Conservation (phyloP, 2,888 invertebrate genomes). For the Microplitis manilae region DNA sequence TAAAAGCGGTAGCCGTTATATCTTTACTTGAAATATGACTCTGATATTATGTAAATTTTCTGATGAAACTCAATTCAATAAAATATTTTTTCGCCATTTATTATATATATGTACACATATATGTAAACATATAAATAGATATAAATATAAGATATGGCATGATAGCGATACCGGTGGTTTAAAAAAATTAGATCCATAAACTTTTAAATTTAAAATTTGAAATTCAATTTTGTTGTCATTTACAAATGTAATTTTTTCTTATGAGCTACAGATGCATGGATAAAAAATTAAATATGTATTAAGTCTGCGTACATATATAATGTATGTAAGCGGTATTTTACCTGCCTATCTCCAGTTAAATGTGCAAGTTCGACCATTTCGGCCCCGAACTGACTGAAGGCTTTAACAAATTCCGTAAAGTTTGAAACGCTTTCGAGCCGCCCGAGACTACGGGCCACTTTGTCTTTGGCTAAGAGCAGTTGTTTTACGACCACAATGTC, state of each 20-base stretch:
- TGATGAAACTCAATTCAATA: not conserved
- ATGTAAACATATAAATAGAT: not conserved
- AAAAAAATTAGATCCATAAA: not conserved
- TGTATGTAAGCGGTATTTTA: slow-evolving; percentile 45
- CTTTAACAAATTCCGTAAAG: slow-evolving; percentile 97
- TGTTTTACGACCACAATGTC: slow-evolving; percentile 99
- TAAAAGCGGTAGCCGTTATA: not conserved
- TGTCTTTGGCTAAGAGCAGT: slow-evolving; percentile 94
- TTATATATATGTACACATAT: too few relatives aligned
- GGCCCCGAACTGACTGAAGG: slow-evolving; percentile 97
- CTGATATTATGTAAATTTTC: not conserved
- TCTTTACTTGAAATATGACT: not conserved
- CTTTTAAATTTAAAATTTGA: not conserved
- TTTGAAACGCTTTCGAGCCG: slow-evolving; percentile 90
- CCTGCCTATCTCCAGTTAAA: slow-evolving; percentile 85
- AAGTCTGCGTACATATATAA: not conserved
- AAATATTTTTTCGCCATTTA: not conserved
- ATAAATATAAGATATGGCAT: not conserved
- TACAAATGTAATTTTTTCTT: not conserved
- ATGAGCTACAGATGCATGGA: not conserved
- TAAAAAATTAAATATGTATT: not conserved
- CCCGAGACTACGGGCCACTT: slow-evolving; percentile 88
- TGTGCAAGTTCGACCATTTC: slow-evolving; percentile 99
- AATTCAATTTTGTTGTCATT: not conserved
- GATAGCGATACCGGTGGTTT: not conserved